phyloP scores from a whole-genome alignment of 1,140 invertebrate genomes.

The Drosophila obscura region DNA sequence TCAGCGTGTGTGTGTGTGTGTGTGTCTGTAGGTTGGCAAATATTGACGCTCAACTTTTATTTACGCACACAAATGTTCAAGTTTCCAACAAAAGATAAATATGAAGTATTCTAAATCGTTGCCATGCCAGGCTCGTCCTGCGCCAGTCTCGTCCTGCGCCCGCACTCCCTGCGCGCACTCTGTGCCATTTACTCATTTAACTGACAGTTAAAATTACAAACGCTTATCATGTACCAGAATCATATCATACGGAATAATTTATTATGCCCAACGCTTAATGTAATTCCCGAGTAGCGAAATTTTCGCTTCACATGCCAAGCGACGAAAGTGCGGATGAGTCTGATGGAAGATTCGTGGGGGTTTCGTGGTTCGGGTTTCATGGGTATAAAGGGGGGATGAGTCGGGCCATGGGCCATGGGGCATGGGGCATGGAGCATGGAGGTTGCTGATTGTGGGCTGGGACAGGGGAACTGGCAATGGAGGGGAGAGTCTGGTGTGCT shows the following conservation, averaged over 20 bases:
- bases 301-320: slow-evolving; percentile 43
- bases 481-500: slow-evolving; percentile 21
- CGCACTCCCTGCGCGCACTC: slow-evolving; percentile 6
- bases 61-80: slow-evolving; percentile 81
- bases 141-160: not conserved
- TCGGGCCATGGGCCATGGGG: not conserved
- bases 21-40: slow-evolving; percentile 53
- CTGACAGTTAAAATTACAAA: slow-evolving; percentile 83
- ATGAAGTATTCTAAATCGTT: slow-evolving; percentile 80
- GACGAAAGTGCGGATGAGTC: slow-evolving; percentile 11
- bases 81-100: slow-evolving; percentile 79
- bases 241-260: slow-evolving; percentile 83
- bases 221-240: slow-evolving; percentile 82
- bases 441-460: not conserved
- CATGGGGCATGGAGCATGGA: no score
- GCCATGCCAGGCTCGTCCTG: slow-evolving; percentile 45
- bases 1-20: slow-evolving; percentile 2
- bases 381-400: slow-evolving; percentile 15
- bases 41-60: slow-evolving; percentile 80
- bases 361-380: not conserved
- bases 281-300: slow-evolving; percentile 76
- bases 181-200: slow-evolving; percentile 78
- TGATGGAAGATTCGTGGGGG: slow-evolving; percentile 7
- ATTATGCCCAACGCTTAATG: slow-evolving; percentile 81
- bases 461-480: not conserved